Conservation (phyloP, 2,797 vertebrate genomes). For the Ciconia nigra region DNA sequence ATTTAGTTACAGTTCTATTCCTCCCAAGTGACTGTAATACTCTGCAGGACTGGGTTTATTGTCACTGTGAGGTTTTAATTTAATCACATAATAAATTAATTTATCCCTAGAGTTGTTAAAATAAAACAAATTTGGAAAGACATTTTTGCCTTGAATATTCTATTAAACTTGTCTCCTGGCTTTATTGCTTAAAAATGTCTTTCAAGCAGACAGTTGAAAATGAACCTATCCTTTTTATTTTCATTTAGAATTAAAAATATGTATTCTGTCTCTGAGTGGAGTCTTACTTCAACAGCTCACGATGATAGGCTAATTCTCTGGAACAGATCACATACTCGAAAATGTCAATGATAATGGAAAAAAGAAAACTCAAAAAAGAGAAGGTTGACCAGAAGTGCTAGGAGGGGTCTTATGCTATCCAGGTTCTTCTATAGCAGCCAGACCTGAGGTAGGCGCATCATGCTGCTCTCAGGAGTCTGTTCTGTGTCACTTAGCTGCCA, state of each 20-base stretch:
- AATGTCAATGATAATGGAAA: slow-evolving; percentile 10
- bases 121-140: background rate
- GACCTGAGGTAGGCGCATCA: background rate
- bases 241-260: background rate
- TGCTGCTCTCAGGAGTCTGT: background rate
- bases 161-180: background rate
- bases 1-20: background rate
- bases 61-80: background rate
- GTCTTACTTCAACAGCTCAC: background rate
- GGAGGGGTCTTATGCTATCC: background rate
- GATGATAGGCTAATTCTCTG: background rate
- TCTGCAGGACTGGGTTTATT: background rate
- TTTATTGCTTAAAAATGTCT: background rate
- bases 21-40: background rate
- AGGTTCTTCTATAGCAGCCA: background rate
- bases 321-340: background rate
- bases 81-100: slow-evolving; percentile 1
- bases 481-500: background rate
- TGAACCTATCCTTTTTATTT: background rate
- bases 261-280: background rate
- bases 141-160: background rate
- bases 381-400: background rate
- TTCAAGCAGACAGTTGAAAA: background rate
- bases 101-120: background rate
- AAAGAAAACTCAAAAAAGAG: background rate